phyloP scores from a whole-genome alignment of 2,113 vertebrate species.

The Halcyon malimbica region DNA sequence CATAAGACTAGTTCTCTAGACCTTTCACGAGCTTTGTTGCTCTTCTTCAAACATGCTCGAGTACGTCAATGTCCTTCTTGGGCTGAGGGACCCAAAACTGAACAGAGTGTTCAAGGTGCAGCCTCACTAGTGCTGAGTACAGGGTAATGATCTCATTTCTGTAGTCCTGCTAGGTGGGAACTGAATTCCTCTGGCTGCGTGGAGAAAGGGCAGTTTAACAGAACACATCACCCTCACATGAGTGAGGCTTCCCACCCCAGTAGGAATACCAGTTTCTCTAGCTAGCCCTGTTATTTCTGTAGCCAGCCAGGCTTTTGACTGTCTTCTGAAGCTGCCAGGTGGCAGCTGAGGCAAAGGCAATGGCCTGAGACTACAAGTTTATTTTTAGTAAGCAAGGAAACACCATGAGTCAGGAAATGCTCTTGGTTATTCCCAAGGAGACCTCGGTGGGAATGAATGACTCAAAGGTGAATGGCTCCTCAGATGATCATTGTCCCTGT shows the following conservation, averaged over 20 bases:
- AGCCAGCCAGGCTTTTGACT: neutral
- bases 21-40: no score
- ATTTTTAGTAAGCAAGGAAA: neutral
- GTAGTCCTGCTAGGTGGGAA: neutral
- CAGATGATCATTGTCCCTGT: neutral
- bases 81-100: no score
- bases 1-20: no score
- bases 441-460: fast-evolving
- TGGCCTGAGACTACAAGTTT: neutral
- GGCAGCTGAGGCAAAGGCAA: neutral
- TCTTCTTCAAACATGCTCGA: no score
- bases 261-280: neutral
- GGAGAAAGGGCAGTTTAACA: neutral
- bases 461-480: neutral
- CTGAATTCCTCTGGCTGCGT: neutral
- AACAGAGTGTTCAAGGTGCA: no score
- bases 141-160: no score
- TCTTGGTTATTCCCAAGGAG: neutral
- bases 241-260: neutral
- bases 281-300: neutral
- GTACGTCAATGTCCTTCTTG: no score
- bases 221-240: neutral
- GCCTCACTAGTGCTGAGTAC: no score
- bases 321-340: neutral
- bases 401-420: neutral